Evolutionary conservation across 2,113 vertebrate genomes (phyloP), one percentile per base, ranked within the genome.

Genomic region (Semnornis frantzii): DNA sequence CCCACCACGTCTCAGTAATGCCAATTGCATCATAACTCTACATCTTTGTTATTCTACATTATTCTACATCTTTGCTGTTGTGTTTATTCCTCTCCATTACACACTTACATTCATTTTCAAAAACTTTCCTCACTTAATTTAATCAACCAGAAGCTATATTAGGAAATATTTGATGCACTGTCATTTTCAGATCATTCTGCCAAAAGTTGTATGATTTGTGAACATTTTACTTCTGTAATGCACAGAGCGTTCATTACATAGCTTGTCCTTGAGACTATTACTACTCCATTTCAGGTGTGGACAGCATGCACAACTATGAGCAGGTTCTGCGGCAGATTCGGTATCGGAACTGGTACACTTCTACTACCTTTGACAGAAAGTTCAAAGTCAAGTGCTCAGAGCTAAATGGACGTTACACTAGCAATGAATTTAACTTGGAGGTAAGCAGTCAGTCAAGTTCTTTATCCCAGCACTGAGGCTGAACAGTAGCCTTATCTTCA

Each of bases 361-460:
- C 90, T 16, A 96, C 97, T 16, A 95, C 98, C 6, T 97, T 97
- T 7, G 97, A 98, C 52, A 98, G 99, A 50, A 97, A 97, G 69
- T 99, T 99, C 96, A 98, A 97, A 80, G 97, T 99, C 94, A 99
- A 99, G 89, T 99, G 99, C 96, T 99, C 99, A 0, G 99, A 99
- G 93, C 98, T 99, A 68, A 99, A 99, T 0, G 99, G 99, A 42
- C 99, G 98, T 31, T 99, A 99, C 93, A 98, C 98, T 65, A 99
- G 99, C 97, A 99, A 99, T 20, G 98, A 99, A 92, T 99, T 99
- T 95, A 99, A 98, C 90, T 62, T 99, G 89, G 98, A 99, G 98
- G 99, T 99, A 72, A 98, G 97, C n/a, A 39, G 30, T 64, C 14
- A 37, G 27, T 34, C 4, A 8, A 14, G 20, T 30, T 58, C 60